phyloP scores from a whole-genome alignment of 2,797 vertebrate genomes.

The Eidolon dupreanum region DNA sequence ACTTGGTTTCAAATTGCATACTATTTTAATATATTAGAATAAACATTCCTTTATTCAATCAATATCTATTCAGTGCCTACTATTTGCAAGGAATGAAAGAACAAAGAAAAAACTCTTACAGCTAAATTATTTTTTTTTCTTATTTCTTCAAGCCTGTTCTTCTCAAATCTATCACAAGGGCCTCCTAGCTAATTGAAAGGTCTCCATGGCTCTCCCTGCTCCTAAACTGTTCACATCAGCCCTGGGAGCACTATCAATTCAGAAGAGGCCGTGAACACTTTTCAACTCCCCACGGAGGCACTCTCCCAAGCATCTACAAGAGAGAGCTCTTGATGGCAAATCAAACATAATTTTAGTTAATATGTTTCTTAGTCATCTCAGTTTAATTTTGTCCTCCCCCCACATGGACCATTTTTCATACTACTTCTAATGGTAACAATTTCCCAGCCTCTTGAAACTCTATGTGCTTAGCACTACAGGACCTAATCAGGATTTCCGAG shows the following conservation, averaged over 20 bases:
- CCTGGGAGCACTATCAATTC: slow-evolving; percentile 78
- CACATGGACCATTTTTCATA: slow-evolving; percentile 61
- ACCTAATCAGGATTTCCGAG: slow-evolving; percentile 72
- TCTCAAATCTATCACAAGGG: slow-evolving; percentile 78
- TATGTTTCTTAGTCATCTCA: slow-evolving; percentile 80
- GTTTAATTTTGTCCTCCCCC: slow-evolving; percentile 71
- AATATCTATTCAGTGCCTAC: slow-evolving; percentile 58
- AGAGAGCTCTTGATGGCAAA: slow-evolving; percentile 83
- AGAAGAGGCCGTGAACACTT: slow-evolving; percentile 78
- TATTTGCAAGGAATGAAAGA: slow-evolving; percentile 56
- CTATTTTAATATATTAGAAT: slow-evolving; percentile 34
- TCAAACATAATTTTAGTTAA: slow-evolving; percentile 85
- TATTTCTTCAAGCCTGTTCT: slow-evolving; percentile 77
- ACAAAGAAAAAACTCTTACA: slow-evolving; percentile 65
- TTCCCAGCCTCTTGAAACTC: slow-evolving; percentile 75
- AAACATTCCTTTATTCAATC: slow-evolving; percentile 7
- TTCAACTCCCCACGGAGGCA: slow-evolving; percentile 78
- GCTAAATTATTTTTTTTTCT: slow-evolving; percentile 69
- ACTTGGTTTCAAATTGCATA: slow-evolving; percentile 74
- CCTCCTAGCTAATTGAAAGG: slow-evolving; percentile 79
- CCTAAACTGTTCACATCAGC: slow-evolving; percentile 80
- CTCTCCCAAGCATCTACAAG: slow-evolving; percentile 78
- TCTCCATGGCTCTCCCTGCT: slow-evolving; percentile 76
- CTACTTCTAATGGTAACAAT: slow-evolving; percentile 68
- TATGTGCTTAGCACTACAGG: slow-evolving; percentile 62